These are phyloP conservation scores for Microhierax caerulescens DNA, from an alignment of 2,797 vertebrate species.

Conservation along the genomic window DNA sequence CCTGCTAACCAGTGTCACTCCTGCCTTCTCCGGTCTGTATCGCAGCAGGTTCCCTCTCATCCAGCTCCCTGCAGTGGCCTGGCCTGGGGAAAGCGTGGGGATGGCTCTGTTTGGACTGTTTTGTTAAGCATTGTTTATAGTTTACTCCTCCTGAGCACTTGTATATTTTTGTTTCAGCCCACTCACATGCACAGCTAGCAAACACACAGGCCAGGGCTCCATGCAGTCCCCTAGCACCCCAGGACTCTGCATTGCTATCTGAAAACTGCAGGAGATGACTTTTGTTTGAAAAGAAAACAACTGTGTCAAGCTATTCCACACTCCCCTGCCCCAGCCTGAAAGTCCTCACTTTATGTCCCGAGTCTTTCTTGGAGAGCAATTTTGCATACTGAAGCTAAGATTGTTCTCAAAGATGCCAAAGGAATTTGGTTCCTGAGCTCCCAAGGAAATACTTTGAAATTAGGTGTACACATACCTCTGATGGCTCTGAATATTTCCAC, in stretches of 20 bases:
- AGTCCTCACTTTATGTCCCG: background rate
- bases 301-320: background rate
- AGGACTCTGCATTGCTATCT: background rate
- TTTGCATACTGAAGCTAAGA: background rate
- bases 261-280: background rate
- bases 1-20: slow-evolving; percentile 3
- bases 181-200: slow-evolving; percentile 36
- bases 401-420: background rate
- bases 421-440: background rate
- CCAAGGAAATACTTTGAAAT: background rate
- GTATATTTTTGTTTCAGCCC: slow-evolving; percentile 40
- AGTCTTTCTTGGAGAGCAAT: background rate
- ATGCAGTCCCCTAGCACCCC: background rate
- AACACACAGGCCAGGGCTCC: slow-evolving; percentile 8
- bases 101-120: background rate
- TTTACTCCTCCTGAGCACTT: background rate
- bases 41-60: slow-evolving; percentile 54
- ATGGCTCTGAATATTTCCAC: background rate
- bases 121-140: slow-evolving; percentile 43
- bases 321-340: background rate
- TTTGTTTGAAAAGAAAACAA: slow-evolving; percentile 50
- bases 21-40: background rate
- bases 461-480: background rate
- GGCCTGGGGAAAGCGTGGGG: background rate
- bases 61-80: background rate